Evolutionary conservation across 2,113 vertebrate species (phyloP), one percentile per base, ranked within the genome.

Genomic region (human): DNA sequence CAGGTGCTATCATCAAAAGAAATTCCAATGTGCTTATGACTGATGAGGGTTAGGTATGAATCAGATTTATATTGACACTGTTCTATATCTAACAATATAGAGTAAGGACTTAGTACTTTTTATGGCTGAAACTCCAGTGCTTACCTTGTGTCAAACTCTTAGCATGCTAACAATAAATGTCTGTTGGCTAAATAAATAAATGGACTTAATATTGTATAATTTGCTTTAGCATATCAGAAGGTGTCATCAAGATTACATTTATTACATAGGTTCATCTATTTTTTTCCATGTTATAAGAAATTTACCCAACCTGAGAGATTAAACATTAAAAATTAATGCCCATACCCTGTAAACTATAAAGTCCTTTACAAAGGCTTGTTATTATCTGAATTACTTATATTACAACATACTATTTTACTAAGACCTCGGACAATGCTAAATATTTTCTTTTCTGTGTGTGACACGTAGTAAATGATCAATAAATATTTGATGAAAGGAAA

Each of bases 161-260:
- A 91, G 43, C 20, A 57, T 55, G 11, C 43, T 96, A 93, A 90
- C 32, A 93, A 80, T 73, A 90, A 52, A 88, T 76, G n/a, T 68
- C n/a, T 83, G 6, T 8, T 76, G 32, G 32, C 55, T 96, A 50
- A 89, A 95, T 80, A 90, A 59, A 81, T 38, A 94, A 96, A 79
- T 72, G n/a, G 5, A 92, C 48, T 81, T 72, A 87, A 78, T 4
- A 30, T 1, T 78, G 11, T n/a, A 85, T 12, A 73, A 66, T 66
- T 80, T 96, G 35, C 35, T 48, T 75, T 52, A 81, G 61, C 35
- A 89, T 86, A 93, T 91, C 55, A 86, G 35, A 90, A 90, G 59
- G 3, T 35, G 88, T 72, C 73, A 35, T 92, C 70, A 92, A 73
- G 45, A 52, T 59, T 91, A 92, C 38, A 93, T 73, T 73, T 55